Evolutionary conservation across 2,888 invertebrate species (phyloP).

Genomic region (Nephrocerus scutellatus): DNA sequence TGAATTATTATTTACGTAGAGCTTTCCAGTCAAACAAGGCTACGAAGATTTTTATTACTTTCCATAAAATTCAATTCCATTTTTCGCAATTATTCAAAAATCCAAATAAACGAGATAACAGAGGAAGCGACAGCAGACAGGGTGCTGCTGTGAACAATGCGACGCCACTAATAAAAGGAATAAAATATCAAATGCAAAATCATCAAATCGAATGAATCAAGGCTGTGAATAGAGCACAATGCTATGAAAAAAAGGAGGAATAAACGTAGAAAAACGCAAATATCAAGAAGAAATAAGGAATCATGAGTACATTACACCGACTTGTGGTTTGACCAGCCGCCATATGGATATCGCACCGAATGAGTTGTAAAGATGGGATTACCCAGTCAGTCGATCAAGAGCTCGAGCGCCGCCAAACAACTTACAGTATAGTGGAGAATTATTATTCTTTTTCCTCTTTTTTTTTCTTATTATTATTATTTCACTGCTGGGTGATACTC

Average conservation of each 20-base stretch:
- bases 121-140: constrained; percentile 7
- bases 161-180: no score
- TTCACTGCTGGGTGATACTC: no score
- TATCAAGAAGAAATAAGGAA: constrained; percentile 7
- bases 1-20: neutral
- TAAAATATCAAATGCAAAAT: constrained; percentile 4
- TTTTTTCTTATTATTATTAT: no score
- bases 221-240: neutral
- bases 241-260: neutral
- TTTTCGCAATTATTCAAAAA: constrained; percentile 25
- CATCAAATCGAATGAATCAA: neutral
- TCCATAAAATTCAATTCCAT: constrained; percentile 22
- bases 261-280: constrained; percentile 2
- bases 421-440: no score
- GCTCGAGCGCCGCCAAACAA: no score
- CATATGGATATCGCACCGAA: no score
- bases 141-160: no score
- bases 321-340: constrained; percentile 25
- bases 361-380: no score
- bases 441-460: no score
- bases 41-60: constrained; percentile 20
- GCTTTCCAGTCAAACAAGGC: constrained; percentile 19
- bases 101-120: constrained; percentile 23
- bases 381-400: no score
- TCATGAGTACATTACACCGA: constrained; percentile 20